Percentiles rank a stretch among this genome's conserved stretches.
These are phyloP conservation scores for Andrena cerasifolii DNA, from an alignment of 1,140 invertebrate species.

Conservation along the genomic window DNA sequence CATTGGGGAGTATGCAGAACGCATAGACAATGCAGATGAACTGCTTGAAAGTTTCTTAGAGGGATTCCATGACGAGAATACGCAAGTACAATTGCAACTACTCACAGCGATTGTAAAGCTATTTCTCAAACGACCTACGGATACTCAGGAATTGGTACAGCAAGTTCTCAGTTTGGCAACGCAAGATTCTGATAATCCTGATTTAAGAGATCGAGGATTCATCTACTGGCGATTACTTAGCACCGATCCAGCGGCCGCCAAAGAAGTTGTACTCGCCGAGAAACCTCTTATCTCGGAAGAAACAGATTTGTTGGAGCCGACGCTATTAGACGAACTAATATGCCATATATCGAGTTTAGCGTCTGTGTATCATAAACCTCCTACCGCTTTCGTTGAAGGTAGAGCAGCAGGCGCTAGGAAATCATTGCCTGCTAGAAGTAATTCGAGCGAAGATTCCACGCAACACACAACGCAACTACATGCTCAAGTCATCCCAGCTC, in stretches of 20 bases:
- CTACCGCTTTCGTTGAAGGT: conserved; percentile 99
- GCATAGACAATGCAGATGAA: conserved; percentile 99
- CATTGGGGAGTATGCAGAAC: conserved; percentile 99
- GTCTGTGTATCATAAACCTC: conserved; percentile 99
- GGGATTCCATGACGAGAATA: conserved; percentile 99
- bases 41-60: conserved; percentile 98
- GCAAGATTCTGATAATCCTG: conserved; percentile 99
- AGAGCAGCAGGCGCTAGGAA: conserved; percentile 87
- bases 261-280: conserved; percentile 99
- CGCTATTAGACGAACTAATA: conserved; percentile 98
- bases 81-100: conserved; percentile 98
- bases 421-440: conserved; percentile 85
- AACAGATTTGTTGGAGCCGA: conserved; percentile 99
- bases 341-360: conserved; percentile 99
- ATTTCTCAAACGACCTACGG: conserved; percentile 98
- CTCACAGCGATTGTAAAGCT: conserved; percentile 99
- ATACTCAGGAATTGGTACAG: conserved; percentile 99
- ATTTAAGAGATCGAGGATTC: conserved; percentile 98
- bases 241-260: conserved; percentile 99
- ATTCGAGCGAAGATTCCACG: conserved; percentile 80
- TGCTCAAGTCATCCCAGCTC: conserved; percentile 85
- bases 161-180: conserved; percentile 96
- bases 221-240: conserved; percentile 99
- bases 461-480: conserved; percentile 71
- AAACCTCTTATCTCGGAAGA: conserved; percentile 99